These are phyloP conservation scores for Cyanistes caeruleus DNA, from an alignment of 2,113 vertebrate genomes.

Conservation along the genomic window DNA sequence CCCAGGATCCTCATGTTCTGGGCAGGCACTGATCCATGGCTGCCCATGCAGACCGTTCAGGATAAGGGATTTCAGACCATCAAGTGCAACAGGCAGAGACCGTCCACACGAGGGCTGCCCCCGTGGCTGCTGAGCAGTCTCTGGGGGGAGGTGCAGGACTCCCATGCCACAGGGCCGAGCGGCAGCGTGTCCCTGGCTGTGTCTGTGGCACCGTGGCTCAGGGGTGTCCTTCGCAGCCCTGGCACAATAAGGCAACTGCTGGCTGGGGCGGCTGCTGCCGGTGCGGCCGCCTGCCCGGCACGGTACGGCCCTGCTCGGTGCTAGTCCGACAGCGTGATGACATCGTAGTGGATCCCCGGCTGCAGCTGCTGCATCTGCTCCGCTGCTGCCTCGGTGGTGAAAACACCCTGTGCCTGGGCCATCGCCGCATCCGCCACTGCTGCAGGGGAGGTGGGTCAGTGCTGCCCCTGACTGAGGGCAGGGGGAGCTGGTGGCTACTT, in stretches of 20 bases:
- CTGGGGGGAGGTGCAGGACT: neutral
- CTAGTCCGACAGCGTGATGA: conserved; percentile 89
- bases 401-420: conserved; percentile 86
- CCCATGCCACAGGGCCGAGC: fast-evolving
- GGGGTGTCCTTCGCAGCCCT: neutral
- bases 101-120: neutral
- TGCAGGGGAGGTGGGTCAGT: conserved; percentile 4
- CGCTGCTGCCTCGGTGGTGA: conserved; percentile 80
- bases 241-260: conserved; percentile 47
- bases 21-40: fast-evolving
- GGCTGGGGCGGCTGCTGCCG: neutral
- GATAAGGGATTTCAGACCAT: neutral
- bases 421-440: conserved; percentile 90
- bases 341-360: conserved; percentile 90
- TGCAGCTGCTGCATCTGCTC: conserved; percentile 92
- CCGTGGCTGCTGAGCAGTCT: neutral
- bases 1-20: fast-evolving
- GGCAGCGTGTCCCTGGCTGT: neutral
- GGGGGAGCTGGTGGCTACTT: fast-evolving
- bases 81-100: neutral
- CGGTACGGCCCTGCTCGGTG: neutral
- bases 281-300: neutral
- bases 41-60: neutral
- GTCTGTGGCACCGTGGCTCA: fast-evolving
- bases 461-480: no score